Conservation (phyloP, 2,888 invertebrate species). For the Nomada ferruginata region DNA sequence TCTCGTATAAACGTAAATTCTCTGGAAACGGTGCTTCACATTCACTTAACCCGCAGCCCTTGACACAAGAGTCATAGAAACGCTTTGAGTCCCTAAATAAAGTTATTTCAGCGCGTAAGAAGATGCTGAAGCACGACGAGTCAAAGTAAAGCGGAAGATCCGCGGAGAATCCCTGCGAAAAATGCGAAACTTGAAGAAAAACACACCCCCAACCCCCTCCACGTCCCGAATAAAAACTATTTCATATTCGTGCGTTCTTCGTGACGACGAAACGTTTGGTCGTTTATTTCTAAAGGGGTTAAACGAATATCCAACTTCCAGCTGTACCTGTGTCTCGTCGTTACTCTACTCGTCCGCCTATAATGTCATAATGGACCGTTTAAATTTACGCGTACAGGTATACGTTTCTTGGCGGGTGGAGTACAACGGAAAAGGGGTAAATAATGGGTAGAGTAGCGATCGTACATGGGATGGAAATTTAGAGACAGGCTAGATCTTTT, state of each 20-base stretch:
- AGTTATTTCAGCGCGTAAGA: background rate
- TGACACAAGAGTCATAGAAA: background rate
- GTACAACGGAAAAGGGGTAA: conserved; percentile 33
- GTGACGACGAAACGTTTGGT: background rate
- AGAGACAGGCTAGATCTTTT: conserved; percentile 4
- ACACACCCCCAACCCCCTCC: background rate
- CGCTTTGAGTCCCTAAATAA: conserved; percentile 14
- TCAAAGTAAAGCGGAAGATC: conserved; percentile 3
- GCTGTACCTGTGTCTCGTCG: conserved; percentile 4
- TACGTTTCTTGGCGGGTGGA: conserved; percentile 21
- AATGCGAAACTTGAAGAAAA: background rate
- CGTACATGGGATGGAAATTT: conserved; percentile 36
- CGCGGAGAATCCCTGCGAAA: background rate
- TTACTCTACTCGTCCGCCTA: conserved; percentile 14
- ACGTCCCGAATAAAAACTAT: background rate
- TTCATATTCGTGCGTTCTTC: conserved; percentile 12
- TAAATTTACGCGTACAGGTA: conserved; percentile 27
- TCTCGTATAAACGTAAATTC: background rate
- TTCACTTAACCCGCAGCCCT: conserved; percentile 9
- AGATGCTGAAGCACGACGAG: background rate
- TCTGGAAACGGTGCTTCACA: background rate
- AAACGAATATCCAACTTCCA: conserved; percentile 26
- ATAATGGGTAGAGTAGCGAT: conserved; percentile 1
- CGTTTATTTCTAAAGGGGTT: conserved; percentile 18
- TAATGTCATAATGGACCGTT: conserved; percentile 43